Evolutionary conservation across 1,140 invertebrate species (phyloP).

Genomic region (Globodera rostochiensis): DNA sequence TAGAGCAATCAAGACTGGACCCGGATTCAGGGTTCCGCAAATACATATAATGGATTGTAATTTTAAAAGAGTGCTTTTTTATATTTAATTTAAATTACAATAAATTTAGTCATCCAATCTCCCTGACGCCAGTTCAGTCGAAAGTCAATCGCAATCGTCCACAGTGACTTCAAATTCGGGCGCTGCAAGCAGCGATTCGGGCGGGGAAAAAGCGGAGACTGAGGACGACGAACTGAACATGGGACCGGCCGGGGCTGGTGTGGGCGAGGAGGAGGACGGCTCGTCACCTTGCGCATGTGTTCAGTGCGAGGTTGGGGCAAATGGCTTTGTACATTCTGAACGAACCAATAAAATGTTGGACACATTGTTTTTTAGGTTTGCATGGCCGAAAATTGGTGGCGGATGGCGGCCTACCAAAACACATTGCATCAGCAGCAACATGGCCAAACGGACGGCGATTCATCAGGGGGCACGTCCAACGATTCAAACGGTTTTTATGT

Average conservation of each 20-base stretch:
- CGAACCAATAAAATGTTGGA: no score
- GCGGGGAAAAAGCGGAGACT: conserved; percentile 9
- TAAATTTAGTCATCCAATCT: neutral
- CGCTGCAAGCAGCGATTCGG: neutral
- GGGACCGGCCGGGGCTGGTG: neutral
- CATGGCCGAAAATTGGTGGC: conserved; percentile 32
- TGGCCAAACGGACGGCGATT: neutral
- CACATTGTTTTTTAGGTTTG: conserved; percentile 20
- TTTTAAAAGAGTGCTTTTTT: neutral
- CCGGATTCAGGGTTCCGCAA: no score
- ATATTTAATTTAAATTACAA: neutral
- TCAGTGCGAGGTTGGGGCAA: conserved; percentile 25
- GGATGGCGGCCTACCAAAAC: conserved; percentile 29
- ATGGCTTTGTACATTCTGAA: neutral
- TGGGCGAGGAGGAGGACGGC: neutral
- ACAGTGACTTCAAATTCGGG: neutral
- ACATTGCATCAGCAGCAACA: conserved; percentile 16
- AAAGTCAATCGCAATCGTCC: neutral
- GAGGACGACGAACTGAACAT: conserved; percentile 10
- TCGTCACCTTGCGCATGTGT: conserved; percentile 26
- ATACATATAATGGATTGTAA: no score
- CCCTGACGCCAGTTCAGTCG: neutral
- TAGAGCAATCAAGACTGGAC: no score
- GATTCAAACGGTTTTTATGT: neutral
- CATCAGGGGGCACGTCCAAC: neutral